phyloP scores from a whole-genome alignment of 2,113 vertebrate genomes.

The Gymnogyps californianus region DNA sequence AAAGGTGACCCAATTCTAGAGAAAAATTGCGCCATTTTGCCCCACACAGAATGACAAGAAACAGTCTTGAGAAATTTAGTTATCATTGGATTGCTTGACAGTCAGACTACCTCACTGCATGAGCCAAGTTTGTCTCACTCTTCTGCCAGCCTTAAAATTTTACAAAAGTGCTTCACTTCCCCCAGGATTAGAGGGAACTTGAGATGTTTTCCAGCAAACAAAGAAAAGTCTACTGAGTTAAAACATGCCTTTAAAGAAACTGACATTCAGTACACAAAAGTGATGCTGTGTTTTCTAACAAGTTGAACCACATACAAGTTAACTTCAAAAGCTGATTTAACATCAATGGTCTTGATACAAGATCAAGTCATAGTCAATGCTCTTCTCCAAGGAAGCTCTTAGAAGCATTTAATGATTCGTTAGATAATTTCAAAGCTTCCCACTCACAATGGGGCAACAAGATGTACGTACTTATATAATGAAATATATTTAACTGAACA shows the following conservation, averaged over 20 bases:
- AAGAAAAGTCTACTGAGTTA: not conserved
- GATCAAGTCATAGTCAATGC: not conserved
- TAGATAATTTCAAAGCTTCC: not conserved
- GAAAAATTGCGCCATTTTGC: not conserved
- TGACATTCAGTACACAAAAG: not conserved
- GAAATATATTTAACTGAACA: not conserved
- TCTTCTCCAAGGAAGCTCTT: not conserved
- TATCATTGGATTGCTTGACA: not conserved
- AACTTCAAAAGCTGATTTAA: not conserved
- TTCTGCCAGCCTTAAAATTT: not conserved
- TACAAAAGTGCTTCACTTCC: not conserved
- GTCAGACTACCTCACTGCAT: not conserved
- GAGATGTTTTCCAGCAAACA: not conserved
- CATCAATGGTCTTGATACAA: not conserved
- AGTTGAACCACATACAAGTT: not conserved
- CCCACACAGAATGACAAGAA: not conserved
- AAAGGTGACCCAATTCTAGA: not conserved
- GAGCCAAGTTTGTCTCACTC: not conserved
- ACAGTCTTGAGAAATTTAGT: not conserved
- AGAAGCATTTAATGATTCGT: not conserved
- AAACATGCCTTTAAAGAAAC: not conserved
- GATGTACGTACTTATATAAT: not conserved
- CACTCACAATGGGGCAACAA: not conserved
- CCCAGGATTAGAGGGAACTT: not conserved
- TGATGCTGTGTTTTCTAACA: not conserved